These are phyloP conservation scores for Chaunax sp. DNA, from an alignment of 2,797 vertebrate species.

Conservation along the genomic window DNA sequence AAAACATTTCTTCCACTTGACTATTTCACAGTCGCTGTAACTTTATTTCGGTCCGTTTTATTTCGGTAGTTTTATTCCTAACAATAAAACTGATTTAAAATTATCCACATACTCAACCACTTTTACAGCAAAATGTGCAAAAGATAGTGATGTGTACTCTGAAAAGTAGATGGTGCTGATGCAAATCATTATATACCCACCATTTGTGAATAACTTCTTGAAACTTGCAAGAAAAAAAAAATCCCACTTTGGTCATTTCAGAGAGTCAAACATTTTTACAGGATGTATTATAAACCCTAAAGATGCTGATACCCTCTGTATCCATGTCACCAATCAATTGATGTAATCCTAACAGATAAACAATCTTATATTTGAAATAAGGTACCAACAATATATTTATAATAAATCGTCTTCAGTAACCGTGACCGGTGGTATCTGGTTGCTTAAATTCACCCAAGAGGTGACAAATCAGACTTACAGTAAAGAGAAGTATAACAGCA, in stretches of 20 bases:
- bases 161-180: no score
- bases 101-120: background rate
- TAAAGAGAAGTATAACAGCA: conserved; percentile 21
- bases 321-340: background rate
- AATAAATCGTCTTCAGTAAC: background rate
- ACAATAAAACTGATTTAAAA: background rate
- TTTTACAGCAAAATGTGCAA: background rate
- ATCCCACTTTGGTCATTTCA: no score
- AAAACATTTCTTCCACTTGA: background rate
- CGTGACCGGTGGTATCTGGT: background rate
- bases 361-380: background rate
- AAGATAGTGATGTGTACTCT: no score
- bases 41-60: background rate
- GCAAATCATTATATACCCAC: no score
- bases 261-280: no score
- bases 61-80: background rate
- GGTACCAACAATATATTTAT: background rate
- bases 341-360: no score
- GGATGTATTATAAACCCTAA: background rate
- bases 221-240: no score
- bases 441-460: background rate
- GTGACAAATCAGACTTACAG: conserved; percentile 22
- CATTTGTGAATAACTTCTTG: no score
- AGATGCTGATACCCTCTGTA: background rate
- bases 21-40: background rate